Evolutionary conservation across 2,113 vertebrate species (phyloP), one percentile per base, ranked within the genome.

Genomic region (Mus pahari): DNA sequence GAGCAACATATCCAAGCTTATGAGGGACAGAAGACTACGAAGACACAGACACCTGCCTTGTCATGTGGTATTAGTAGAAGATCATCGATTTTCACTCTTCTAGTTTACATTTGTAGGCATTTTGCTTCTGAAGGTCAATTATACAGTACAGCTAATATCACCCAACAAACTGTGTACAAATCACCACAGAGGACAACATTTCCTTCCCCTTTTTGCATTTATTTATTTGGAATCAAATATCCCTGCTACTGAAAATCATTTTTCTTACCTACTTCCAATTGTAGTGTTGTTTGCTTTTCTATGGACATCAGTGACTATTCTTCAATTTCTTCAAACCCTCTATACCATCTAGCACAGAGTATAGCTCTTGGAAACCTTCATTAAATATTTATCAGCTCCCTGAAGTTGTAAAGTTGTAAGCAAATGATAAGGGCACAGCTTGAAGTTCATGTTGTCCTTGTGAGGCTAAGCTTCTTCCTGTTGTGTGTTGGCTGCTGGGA

Each of bases 371-470:
- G 24, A 33, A 71, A 17, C 5, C 50, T 64, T 97, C 86, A 93
- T 94, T 96, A 68, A 89, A 96, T 92, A 77, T 94, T 92, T 83
- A 86, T 92, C 12, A 45, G 45, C 81, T 95, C 53, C 86, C 50
- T 62, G 26, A 70, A 66, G 77, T 73, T 87, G 45, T 91, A 28
- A 86, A 92, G 95, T 82, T 93, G 58, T 60, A 71, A 95, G 50
- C 28, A 31, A 36, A 45, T 78, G 81, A 91, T 45, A 91, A 90
- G 94, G 82, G 20, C 71, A 82, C 92, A 96, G 84, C 39, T 90
- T 90, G 86, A 96, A 88, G 90, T 86, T 81, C 26, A 28, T 92
- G 86, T 89, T 92, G 78, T 73, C 77, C 62, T 53, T 88, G 75
- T 20, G 36, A 70, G 26, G 77, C 60, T 74, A 58, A 22, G 22